phyloP scores from a whole-genome alignment of 2,113 vertebrate genomes.

The Alectura lathami region DNA sequence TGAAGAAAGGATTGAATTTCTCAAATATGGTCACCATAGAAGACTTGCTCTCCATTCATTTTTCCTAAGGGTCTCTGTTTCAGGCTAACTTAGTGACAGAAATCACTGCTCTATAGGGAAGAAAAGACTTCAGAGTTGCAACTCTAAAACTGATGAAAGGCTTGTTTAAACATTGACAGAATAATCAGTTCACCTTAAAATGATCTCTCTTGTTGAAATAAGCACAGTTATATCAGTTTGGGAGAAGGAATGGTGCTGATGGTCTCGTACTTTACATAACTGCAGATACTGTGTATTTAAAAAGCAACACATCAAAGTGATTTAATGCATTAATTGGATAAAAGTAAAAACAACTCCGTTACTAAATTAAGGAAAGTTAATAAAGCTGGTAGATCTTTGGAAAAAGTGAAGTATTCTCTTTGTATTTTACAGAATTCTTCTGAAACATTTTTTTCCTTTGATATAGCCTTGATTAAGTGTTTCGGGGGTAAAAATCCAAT shows the following conservation, averaged over 20 bases:
- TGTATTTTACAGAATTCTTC: constrained; percentile 21
- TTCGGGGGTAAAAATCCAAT: constrained; percentile 58
- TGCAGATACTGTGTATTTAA: background rate
- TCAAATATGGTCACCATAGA: background rate
- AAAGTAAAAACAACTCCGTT: constrained; percentile 54
- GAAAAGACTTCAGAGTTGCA: background rate
- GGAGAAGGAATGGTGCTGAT: constrained; percentile 18
- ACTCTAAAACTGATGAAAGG: constrained; percentile 16
- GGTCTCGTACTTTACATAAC: background rate
- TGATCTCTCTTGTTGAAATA: background rate
- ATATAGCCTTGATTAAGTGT: constrained; percentile 65
- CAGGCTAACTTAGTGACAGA: background rate
- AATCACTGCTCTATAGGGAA: background rate
- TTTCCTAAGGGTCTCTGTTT: background rate
- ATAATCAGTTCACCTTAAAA: constrained; percentile 54
- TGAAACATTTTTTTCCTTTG: constrained; percentile 52
- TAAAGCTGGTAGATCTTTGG: constrained; percentile 32
- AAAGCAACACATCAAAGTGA: constrained; percentile 59
- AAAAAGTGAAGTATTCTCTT: constrained; percentile 39
- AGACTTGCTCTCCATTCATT: background rate
- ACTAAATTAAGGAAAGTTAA: constrained; percentile 45
- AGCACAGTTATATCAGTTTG: background rate
- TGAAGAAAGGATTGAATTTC: background rate
- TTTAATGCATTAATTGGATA: constrained; percentile 64
- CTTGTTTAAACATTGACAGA: constrained; percentile 29